phyloP scores from a whole-genome alignment of 2,113 vertebrate species.

The Pithys albifrons region DNA sequence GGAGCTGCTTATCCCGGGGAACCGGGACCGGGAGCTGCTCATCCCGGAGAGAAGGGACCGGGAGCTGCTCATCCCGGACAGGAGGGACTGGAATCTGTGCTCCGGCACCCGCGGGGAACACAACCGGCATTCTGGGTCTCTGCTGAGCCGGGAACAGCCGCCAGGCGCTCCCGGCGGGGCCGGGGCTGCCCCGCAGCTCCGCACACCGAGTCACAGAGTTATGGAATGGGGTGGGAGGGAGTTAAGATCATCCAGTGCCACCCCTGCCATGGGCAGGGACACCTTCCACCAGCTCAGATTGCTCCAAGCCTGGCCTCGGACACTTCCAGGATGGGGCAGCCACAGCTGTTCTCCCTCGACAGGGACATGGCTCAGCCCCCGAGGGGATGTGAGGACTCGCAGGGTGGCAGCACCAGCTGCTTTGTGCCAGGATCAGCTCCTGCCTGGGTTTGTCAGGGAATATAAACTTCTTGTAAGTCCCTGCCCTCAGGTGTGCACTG shows the following conservation, averaged over 20 bases:
- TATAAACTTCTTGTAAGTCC: fast-evolving
- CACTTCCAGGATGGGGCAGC: not conserved
- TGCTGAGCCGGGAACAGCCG: not conserved
- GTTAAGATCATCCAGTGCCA: too few relatives aligned
- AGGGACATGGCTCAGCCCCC: not conserved
- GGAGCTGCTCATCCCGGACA: not conserved
- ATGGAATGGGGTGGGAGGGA: not conserved
- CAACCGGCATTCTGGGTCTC: too few relatives aligned
- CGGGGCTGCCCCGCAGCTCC: not conserved
- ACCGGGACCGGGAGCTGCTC: not conserved
- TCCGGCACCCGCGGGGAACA: too few relatives aligned
- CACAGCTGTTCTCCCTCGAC: not conserved
- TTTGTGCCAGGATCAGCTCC: fast-evolving
- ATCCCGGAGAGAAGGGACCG: not conserved
- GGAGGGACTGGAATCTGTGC: too few relatives aligned
- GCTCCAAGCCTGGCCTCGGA: not conserved
- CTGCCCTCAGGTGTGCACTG: not conserved
- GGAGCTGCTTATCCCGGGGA: not conserved
- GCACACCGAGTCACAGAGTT: fast-evolving
- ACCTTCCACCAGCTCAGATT: fast-evolving
- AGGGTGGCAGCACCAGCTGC: not conserved
- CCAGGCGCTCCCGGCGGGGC: not conserved
- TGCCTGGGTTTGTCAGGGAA: not conserved
- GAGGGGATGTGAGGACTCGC: not conserved
- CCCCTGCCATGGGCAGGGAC: not conserved